Base-by-base conservation (phyloP, 2,113 vertebrate genomes). In the Neodontobutis hainanensis region DNA sequence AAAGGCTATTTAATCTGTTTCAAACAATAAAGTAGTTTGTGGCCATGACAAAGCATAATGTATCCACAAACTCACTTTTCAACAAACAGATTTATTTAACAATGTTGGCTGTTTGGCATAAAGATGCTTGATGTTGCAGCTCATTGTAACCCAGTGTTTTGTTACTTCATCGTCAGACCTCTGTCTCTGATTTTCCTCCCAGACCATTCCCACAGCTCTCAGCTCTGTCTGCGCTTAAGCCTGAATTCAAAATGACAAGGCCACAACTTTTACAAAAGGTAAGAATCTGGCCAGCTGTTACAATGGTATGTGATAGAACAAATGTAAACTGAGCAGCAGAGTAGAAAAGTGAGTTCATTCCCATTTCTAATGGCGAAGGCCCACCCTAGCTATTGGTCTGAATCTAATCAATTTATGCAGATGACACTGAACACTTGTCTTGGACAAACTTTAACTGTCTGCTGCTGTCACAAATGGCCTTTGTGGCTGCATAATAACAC, bases 161-260 rank as follows among this genome's bases (percentile, higher is more conserved):
- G 15, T 46, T 59, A 11, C n/a, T 6, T 27, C 7, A 53, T 19
- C 36, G 34, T 56, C 4, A 36, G 12, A n/a, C 19, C 19, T 27
- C 12, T 32, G n/a, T 48, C 6, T 11, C 35, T n/a, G 5, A 38
- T 27, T 32, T 35, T 7, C 56, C 10, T 16, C 16, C 16, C 19
- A 19, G 45, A 27, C 38, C 15, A 16, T 52, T 52, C 47, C 61
- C 11, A 40, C 8, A 32, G 16, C n/a, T 11, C 57, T 47, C n/a
- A 43, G 11, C 9, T 64, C 48, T 50, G 19, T 49, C 36, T 16
- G 57, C 15, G 49, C 12, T 46, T 19, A n/a, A 38, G n/a, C 34
- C 34, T 36, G 36, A 46, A 9, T 46, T 9, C 46, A 66, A 59
- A 66, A 32, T 74, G 63, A 59, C 55, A 38, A 62, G 55, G 51